phyloP scores from a whole-genome alignment of 2,113 vertebrate species.

The Rattus rattus region DNA sequence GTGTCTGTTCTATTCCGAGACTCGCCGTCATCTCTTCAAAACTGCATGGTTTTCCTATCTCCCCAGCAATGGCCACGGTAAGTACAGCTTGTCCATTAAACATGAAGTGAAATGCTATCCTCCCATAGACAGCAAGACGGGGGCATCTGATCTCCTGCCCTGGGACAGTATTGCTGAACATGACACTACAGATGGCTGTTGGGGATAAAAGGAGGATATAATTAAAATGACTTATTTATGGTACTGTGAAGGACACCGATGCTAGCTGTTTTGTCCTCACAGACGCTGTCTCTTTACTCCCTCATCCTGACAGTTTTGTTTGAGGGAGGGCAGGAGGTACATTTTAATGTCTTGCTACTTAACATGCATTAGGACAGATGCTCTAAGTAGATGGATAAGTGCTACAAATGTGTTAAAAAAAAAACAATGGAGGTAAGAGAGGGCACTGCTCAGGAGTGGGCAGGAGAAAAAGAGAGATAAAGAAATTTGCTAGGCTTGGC shows the following conservation, averaged over 20 bases:
- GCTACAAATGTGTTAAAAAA: not conserved
- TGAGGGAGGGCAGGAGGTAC: not conserved
- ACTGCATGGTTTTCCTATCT: conserved; percentile 84
- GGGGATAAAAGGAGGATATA: conserved; percentile 52
- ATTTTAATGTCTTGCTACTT: not conserved
- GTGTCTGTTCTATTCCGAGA: conserved; percentile 75
- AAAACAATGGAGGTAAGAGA: rapidly evolving
- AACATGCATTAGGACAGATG: too few relatives aligned
- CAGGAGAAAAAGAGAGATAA: not conserved
- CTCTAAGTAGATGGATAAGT: not conserved
- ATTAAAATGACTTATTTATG: conserved; percentile 79
- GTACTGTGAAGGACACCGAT: not conserved
- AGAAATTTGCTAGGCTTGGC: not conserved
- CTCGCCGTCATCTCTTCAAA: conserved; percentile 78
- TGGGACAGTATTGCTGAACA: not conserved
- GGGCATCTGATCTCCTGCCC: conserved; percentile 58
- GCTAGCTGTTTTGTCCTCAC: not conserved
- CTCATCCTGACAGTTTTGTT: not conserved
- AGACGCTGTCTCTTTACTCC: not conserved
- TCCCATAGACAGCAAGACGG: conserved; percentile 49
- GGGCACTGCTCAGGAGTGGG: rapidly evolving
- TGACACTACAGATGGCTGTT: not conserved
- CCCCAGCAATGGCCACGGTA: conserved; percentile 87
- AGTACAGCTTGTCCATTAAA: conserved; percentile 85
- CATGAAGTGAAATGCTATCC: conserved; percentile 82